Base-by-base conservation (phyloP, 2,888 invertebrate species). In the Frankliniella fusca region DNA sequence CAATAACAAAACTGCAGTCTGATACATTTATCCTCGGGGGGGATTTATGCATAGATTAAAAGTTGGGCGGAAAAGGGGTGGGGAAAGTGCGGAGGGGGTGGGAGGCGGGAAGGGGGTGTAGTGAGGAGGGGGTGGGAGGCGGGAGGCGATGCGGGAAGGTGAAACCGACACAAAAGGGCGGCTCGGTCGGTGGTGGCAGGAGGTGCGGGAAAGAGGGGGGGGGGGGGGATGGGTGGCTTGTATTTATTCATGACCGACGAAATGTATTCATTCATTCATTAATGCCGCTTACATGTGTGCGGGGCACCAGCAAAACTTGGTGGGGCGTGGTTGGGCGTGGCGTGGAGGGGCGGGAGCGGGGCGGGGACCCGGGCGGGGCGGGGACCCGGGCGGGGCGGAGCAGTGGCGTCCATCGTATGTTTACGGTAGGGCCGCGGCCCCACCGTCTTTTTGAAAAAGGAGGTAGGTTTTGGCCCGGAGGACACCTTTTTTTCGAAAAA, bases 211-310 rank as follows among this genome's bases (percentile, higher is more conserved):
- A 18, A 61, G 54, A 54, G 20, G 20, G 38, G 38, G 38, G 38
- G 38, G 38, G 5, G 38, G 38, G 38, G 18, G 7, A 54, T 20
- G 70, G 27, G 70, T 23, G 23, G 70, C 23, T 61, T 61, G 54
- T 54, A 20, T 54, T 76, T 76, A 76, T 76, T 76, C 70, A 76
- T 76, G 27, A 27, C n/a, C 27, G 27, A 12, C 23, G 23, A 27
- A 76, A 76, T 76, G 70, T 76, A 76, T 76, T 76, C 70, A 76
- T 76, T 27, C 70, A 76, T 76, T 76, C 70, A 76, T 76, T 76
- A 76, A 76, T 76, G 70, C 23, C 3, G 61, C 61, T 54, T n/a
- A n/a, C 65, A n/a, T 70, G 70, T 23, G 70, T n/a, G 61, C 11
- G 61, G 15, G 15, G 61, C 61, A n/a, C 61, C 38, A 38, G 38